Conservation (phyloP, 2,113 vertebrate species). For the Eulemur rufifrons region DNA sequence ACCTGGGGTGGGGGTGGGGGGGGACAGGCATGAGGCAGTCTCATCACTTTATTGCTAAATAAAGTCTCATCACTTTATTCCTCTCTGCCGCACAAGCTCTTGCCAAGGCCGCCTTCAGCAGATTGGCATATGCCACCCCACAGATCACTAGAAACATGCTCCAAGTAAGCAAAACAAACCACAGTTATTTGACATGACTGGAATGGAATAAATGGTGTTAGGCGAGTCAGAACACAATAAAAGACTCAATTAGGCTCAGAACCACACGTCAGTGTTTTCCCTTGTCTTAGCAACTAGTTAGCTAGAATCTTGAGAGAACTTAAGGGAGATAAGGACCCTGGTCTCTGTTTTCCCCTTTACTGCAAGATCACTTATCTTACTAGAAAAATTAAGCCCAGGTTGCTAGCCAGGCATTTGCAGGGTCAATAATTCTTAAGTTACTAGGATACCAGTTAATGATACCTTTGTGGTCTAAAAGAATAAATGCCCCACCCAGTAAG, state of each 20-base stretch:
- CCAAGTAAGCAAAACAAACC: constrained; percentile 7
- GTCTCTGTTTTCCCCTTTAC: neutral
- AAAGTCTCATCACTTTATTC: neutral
- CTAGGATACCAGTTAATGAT: constrained; percentile 37
- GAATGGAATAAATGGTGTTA: neutral
- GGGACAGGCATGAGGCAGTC: neutral
- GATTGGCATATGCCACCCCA: neutral
- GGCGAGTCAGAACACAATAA: constrained; percentile 41
- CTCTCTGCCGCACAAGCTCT: neutral
- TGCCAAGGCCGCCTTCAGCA: neutral
- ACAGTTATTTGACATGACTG: neutral
- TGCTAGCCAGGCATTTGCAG: neutral
- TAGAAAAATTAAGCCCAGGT: constrained; percentile 41
- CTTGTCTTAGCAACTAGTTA: constrained; percentile 44
- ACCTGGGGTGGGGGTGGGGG: too few species aligned
- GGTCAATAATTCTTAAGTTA: constrained; percentile 39
- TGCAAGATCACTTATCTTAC: constrained; percentile 42
- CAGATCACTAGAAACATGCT: neutral
- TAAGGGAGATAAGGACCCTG: neutral
- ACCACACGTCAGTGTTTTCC: constrained; percentile 25
- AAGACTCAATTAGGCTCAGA: neutral
- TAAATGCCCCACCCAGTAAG: neutral
- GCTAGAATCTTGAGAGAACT: neutral
- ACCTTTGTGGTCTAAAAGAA: neutral
- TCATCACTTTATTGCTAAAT: neutral